Evolutionary conservation across 2,113 vertebrate species (phyloP).

Genomic region (Leucosticte australis): DNA sequence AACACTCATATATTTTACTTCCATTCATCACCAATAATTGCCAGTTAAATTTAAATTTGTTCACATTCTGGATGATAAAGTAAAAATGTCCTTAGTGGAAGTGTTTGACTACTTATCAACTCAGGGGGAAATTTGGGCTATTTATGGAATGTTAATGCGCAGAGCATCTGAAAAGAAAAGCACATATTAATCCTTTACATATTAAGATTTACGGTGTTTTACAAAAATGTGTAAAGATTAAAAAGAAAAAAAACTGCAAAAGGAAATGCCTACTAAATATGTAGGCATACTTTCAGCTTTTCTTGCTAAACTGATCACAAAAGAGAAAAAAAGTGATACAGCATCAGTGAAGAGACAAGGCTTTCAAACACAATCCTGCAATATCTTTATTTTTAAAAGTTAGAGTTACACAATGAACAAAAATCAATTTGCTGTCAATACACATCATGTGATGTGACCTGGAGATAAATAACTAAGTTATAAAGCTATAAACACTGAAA

Average conservation of each 20-base stretch:
- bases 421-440: neutral
- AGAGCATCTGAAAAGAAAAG: constrained; percentile 33
- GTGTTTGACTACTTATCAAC: constrained; percentile 58
- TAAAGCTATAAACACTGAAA: neutral
- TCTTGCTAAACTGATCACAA: neutral
- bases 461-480: neutral
- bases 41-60: constrained; percentile 64
- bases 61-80: constrained; percentile 53
- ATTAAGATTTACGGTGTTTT: neutral
- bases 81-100: constrained; percentile 61
- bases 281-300: neutral
- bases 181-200: neutral
- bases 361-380: neutral
- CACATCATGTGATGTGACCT: neutral
- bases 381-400: neutral
- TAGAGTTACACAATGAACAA: neutral
- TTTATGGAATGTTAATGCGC: constrained; percentile 47
- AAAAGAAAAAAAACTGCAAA: neutral
- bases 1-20: constrained; percentile 60
- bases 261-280: neutral
- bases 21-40: constrained; percentile 60
- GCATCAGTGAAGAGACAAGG: neutral
- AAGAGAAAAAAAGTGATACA: neutral
- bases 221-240: neutral
- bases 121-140: constrained; percentile 13